phyloP scores from a whole-genome alignment of 1,140 invertebrate species.

The Drosophila sulfurigaster region DNA sequence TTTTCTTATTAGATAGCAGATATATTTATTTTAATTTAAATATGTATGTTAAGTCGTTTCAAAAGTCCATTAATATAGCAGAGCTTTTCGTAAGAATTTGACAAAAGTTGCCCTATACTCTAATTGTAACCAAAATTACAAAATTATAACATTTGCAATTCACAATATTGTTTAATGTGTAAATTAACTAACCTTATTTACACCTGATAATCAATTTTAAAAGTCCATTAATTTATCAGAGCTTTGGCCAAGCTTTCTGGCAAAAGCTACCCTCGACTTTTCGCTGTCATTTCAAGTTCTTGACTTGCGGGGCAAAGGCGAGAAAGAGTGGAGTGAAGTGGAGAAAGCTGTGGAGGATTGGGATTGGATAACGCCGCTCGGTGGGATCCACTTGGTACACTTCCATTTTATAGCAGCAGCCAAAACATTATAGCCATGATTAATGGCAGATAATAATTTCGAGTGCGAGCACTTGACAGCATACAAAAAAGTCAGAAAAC shows the following conservation, averaged over 20 bases:
- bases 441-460: slow-evolving; percentile 83
- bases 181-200: no score
- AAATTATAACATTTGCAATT: no score
- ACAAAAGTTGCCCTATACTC: no score
- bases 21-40: no score
- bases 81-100: no score
- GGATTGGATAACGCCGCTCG: slow-evolving; percentile 17
- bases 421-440: slow-evolving; percentile 82
- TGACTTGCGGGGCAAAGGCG: slow-evolving; percentile 5
- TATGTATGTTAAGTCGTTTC: no score
- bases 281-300: slow-evolving; percentile 31
- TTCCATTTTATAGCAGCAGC: slow-evolving; percentile 76
- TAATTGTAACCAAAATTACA: no score
- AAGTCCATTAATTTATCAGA: slow-evolving; percentile 25
- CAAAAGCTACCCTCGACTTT: slow-evolving; percentile 39
- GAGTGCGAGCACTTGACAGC: slow-evolving; percentile 82
- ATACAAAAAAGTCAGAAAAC: slow-evolving; percentile 83
- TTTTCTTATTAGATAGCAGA: no score
- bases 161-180: no score
- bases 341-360: slow-evolving; percentile 6
- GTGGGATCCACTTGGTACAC: slow-evolving; percentile 56
- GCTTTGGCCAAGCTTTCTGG: slow-evolving; percentile 18
- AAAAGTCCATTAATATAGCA: no score
- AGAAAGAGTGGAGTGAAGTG: background rate
- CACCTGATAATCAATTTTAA: background rate